Percentiles rank a stretch among this genome's conserved stretches.
Evolutionary conservation across 1,140 invertebrate genomes (phyloP).

Genomic region (Linepithema humile): DNA sequence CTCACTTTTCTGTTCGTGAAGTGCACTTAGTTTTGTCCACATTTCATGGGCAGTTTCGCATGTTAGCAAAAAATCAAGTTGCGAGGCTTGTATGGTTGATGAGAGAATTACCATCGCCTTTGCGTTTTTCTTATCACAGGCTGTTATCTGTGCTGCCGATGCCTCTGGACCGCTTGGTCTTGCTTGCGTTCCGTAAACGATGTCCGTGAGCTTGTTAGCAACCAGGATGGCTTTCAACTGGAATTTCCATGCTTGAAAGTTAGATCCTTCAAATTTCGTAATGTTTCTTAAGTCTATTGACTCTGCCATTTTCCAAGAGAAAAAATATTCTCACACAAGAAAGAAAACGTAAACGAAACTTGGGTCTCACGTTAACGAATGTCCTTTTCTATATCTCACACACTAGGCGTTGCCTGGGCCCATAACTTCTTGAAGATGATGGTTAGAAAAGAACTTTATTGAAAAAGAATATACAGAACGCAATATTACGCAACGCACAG

Average conservation of each 20-base stretch:
- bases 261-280: neutral
- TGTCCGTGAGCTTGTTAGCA: neutral
- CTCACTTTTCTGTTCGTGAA: neutral
- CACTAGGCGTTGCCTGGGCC: too few species aligned
- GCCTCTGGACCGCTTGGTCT: too few species aligned
- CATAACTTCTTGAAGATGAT: too few species aligned
- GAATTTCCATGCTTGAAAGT: neutral
- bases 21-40: neutral
- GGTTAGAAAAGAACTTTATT: too few species aligned
- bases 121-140: neutral
- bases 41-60: neutral
- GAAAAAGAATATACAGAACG: too few species aligned
- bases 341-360: too few species aligned
- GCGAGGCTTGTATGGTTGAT: neutral
- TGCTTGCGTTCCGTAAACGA: neutral
- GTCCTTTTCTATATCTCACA: too few species aligned
- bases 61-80: neutral
- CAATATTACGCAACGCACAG: too few species aligned
- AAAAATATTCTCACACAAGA: too few species aligned
- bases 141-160: neutral
- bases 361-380: too few species aligned
- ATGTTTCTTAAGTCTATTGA: neutral
- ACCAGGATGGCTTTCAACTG: neutral
- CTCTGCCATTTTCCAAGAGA: neutral
- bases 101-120: neutral